Evolutionary conservation across 2,888 invertebrate species (phyloP), one percentile per base, ranked within the genome.

Genomic region (Crioceris asparagi): DNA sequence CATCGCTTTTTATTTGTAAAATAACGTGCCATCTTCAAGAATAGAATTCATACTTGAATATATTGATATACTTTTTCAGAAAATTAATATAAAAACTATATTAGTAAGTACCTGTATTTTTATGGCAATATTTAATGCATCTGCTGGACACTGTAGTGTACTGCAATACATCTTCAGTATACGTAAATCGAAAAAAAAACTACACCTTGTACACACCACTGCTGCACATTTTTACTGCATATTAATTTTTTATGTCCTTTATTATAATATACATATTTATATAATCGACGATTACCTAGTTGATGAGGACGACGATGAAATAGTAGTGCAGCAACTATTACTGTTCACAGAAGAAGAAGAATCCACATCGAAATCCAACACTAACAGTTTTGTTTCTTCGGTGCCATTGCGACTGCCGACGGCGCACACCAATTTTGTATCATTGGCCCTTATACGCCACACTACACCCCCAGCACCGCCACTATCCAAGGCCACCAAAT

Each of bases 381-480:
- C 93, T 55, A 98, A 77, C 19, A 98, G 76, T 66, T 98, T 98
- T 6, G 98, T 98, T 67, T 97, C 97, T 68, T 98, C 98, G 4
- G 96, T 97, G 38, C 96, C 96, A 61, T 97, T 98, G 23, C 98
- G 79, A 48, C 94, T 96, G 39, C 98, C 98, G 12, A 97, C 97
- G 3, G 98, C 98, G 67, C 97, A 98, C 27, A 97, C 92, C 44
- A 98, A 75, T 65, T 94, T 93, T 14, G 96, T 96, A 58, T 93
- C 86, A 54, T 87, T 93, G 36, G 96, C 93, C 14, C 86, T 72
- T 46, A 98, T 93, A 32, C 97, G 77, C 98, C 98, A 98, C 10
- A 98, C 97, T 14, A 98, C 98, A 30, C 97, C 98, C 2, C 98
- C 98, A 30, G 90, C 88, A 2, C 96, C 96, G 16, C 96, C 94